A percentile compares a stretch with the other conserved stretches of the same genome.
Evolutionary conservation across 1,140 invertebrate genomes (phyloP).

Genomic region (Stegodyphus mimosarum): DNA sequence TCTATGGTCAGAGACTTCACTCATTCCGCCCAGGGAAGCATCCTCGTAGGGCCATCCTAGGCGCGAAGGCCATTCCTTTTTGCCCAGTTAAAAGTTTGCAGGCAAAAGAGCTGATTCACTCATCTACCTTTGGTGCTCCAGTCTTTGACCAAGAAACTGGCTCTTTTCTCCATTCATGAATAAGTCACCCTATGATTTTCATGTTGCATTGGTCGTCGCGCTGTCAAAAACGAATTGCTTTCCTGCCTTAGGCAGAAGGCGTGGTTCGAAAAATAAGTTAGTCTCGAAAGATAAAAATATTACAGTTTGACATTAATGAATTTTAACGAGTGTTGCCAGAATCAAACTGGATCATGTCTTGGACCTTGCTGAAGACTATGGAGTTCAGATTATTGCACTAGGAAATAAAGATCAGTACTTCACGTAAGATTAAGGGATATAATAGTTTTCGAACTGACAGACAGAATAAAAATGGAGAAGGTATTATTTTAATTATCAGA

Average conservation of each 20-base stretch:
- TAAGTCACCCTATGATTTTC: neutral
- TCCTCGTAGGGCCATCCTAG: no score
- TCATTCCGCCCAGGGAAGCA: no score
- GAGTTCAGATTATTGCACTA: slow-evolving; percentile 4
- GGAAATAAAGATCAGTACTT: neutral
- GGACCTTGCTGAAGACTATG: neutral
- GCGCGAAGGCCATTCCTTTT: no score
- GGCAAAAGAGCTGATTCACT: neutral
- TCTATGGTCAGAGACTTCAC: no score
- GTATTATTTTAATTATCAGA: neutral
- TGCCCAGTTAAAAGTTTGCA: no score
- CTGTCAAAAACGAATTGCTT: neutral
- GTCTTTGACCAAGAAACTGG: neutral
- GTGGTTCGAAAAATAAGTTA: neutral
- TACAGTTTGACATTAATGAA: neutral
- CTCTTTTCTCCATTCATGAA: neutral
- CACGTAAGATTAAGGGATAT: neutral
- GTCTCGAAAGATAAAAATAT: neutral
- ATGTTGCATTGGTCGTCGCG: neutral
- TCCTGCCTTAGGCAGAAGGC: neutral
- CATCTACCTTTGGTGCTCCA: no score
- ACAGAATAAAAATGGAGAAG: neutral
- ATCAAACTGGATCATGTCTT: neutral
- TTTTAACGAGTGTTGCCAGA: neutral
- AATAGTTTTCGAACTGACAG: neutral